Evolutionary conservation across 2,797 vertebrate species (phyloP), one percentile per base, ranked within the genome.

Genomic region (Esox masquinongy): DNA sequence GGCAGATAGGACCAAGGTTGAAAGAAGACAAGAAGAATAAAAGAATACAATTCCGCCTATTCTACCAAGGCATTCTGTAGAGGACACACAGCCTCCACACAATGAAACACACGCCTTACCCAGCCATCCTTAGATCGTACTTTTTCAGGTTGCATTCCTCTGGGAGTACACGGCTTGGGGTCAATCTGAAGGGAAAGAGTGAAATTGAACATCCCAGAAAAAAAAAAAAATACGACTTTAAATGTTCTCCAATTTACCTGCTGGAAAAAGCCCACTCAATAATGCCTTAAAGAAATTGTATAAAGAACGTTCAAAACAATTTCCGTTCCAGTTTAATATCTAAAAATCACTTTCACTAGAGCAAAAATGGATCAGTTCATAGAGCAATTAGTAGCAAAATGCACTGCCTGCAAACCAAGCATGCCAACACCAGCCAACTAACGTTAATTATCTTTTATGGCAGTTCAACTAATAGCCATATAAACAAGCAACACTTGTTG

Each of bases 81-180:
- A 67, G 70, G 74, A 83, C 82, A 84, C 31, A 24, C 31, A 24
- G 36, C 64, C 50, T 86, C 68, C 39, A 53, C 69, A 82, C 68
- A 71, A 88, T 74, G 82, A 89, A 84, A 80, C 74, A 82, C 78
- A 85, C 74, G 86, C 51, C 97, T 98, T 96, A 99, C 97, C 98
- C 98, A 98, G 93, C 96, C 97, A 85, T 99, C 98, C 92, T 98
- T 98, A 67, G 96, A 94, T 87, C 96, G 94, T 77, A 96, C 94
- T 91, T 97, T 95, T 91, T 99, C 98, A 24, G 98, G 97, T 82
- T 99, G 98, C 98, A 99, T 99, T 93, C 97, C 97, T 89, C 98
- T 94, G 78, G 98, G 98, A 75, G 98, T 99, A 86, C 98, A 99
- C 86, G 98, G 98, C 95, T 99, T 99, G 82, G 98, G 98, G 92